Evolutionary conservation across 2,797 vertebrate species (phyloP), one percentile per base, ranked within the genome.

Genomic region (Anniella stebbinsi): DNA sequence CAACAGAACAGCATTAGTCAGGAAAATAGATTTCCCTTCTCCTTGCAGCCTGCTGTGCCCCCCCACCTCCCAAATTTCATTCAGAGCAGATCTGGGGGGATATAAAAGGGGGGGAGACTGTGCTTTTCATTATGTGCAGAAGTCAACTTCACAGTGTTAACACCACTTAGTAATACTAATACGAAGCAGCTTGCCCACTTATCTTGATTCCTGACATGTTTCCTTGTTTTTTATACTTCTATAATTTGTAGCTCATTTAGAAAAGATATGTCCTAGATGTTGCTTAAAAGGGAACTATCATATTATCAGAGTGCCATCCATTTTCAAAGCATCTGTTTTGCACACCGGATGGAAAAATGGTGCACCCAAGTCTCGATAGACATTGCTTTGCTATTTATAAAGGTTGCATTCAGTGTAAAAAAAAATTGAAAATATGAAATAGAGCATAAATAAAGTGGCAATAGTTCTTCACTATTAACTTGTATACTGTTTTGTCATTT

Each of bases 401-500:
- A 33, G 48, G 73, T 82, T 82, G 84, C 45, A 86, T 84, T 95
- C 92, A 63, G 36, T 88, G n/a, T 51, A 63, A 72, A 92, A 28
- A 63, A 72, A 92, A 63, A 63, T 60, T 92, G 88, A 90, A 51
- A 91, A 51, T 89, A 45, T 84, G 63, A 90, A 84, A 17, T 1
- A 0, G 48, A 86, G 1, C 0, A 7, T 83, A 0, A 67, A 75
- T 60, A 1, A 15, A 88, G 84, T 84, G 9, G 77, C 78, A 73
- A 28, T 63, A 85, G 84, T 72, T 67, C 66, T 28, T 80, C 33
- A 87, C 57, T 91, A 73, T 87, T 91, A 89, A 51, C 63, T 85
- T 88, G 86, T 91, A 85, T 92, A 92, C 38, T 87, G 5, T 93
- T 90, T 91, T 84, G 80, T 87, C 84, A 87, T 48, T 91, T 87